Base-by-base conservation (phyloP, 2,888 invertebrate species). In the Meganola albula region DNA sequence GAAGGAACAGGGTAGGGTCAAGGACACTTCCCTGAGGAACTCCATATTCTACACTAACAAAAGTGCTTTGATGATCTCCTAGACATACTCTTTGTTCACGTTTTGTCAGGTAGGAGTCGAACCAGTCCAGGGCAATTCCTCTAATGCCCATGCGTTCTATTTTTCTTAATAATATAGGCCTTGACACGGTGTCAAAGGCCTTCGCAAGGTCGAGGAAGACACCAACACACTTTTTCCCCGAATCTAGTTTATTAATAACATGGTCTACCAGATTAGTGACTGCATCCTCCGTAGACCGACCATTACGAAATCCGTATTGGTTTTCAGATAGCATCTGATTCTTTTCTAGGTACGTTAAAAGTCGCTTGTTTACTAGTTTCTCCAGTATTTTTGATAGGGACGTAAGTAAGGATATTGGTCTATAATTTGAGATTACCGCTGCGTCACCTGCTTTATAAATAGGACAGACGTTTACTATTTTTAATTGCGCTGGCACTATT, bases 341-440 rank as follows among this genome's bases (percentile, higher is more conserved):
- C 4, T 14, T 21, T 20, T 28, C 27, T 1, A 28, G n/a, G 9
- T 21, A 28, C 1, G 7, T 9, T 1, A 28, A n/a, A 3, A 28
- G 9, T 20, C 27, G 20, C 9, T 2, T 12, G 11, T 27, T 27
- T 21, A 27, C 8, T 12, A 21, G 4, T n/a, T 27, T 27, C n/a
- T 27, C 27, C 1, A 27, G 12, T 2, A 27, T 21, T n/a, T n/a
- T n/a, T n/a, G n/a, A n/a, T n/a, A n/a, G n/a, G n/a, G n/a, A n/a
- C n/a, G n/a, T n/a, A n/a, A 27, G 21, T 8, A 27, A n/a, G 11
- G 27, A 27, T 9, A 27, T 27, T 2, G 27, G 27, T 2, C 27
- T 11, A 5, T 27, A 27, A 4, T 21, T 27, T 9, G 20, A 20
- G 2, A 5, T 12, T 10, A 21, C n/a, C 5, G 10, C 9, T 12